Percentiles rank a stretch among this genome's conserved stretches.
phyloP scores from a whole-genome alignment of 2,888 invertebrate species.

The Netelia melanura region DNA sequence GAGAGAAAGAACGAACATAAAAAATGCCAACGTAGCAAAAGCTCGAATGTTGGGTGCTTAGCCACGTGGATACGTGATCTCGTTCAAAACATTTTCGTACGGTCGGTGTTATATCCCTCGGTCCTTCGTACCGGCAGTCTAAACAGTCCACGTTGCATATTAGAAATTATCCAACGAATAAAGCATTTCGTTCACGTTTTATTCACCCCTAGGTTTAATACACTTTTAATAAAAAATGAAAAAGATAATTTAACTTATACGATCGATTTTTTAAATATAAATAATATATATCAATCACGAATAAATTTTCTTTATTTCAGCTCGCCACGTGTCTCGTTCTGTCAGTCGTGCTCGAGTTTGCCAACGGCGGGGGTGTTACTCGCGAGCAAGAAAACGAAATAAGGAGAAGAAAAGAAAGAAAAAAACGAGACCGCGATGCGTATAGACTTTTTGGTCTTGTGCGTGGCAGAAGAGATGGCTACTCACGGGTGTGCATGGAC shows the following conservation, averaged over 20 bases:
- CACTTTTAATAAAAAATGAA: neutral
- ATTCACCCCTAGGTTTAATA: too few relatives aligned
- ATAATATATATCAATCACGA: neutral
- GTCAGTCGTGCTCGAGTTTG: conserved; percentile 21
- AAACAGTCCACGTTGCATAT: conserved; percentile 51
- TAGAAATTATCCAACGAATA: conserved; percentile 4
- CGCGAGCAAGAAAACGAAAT: neutral
- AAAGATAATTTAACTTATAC: neutral
- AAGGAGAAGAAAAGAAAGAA: conserved; percentile 2
- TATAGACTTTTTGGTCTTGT: conserved; percentile 22
- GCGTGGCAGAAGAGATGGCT: conserved; percentile 36
- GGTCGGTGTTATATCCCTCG: neutral
- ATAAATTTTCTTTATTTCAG: neutral
- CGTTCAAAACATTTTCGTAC: conserved; percentile 57
- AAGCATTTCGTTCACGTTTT: too few relatives aligned
- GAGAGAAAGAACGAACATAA: conserved; percentile 3
- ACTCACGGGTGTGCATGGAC: conserved; percentile 33
- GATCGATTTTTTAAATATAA: neutral
- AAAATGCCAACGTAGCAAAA: conserved; percentile 44
- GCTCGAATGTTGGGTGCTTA: conserved; percentile 8
- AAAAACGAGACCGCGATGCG: conserved; percentile 2
- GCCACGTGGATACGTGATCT: conserved; percentile 57
- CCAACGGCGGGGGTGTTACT: conserved; percentile 46
- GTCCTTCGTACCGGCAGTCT: conserved; percentile 40
- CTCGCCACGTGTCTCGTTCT: neutral